Evolutionary conservation across 2,888 invertebrate species (phyloP), one percentile per base, ranked within the genome.

Genomic region (Lasius platythorax): DNA sequence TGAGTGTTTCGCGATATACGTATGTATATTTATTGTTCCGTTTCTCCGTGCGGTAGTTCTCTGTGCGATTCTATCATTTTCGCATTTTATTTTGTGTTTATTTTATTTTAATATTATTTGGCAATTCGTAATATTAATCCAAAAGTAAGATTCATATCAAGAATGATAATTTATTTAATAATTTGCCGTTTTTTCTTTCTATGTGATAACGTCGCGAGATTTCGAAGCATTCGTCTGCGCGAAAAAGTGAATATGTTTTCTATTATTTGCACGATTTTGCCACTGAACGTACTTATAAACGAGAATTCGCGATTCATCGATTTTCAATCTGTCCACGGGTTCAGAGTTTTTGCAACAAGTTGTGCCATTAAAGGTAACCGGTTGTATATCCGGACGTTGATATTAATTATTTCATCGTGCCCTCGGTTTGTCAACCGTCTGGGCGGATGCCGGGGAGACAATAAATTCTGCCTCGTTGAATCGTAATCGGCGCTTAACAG

Each of bases 391-490:
- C 61, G 61, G 12, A 72, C 46, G 61, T 58, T 23, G 33, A 18
- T 63, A 72, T 72, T 63, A 78, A 85, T 85, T 83, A 85, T 85
- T 78, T 72, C 61, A 28, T 37, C 43, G 30, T 66, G 50, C 56
- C 63, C 78, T 56, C 23, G 70, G 68, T 50, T 78, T 70, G 61
- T 70, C 56, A 56, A 66, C 40, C 56, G 43, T 53, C 40, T 30
- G 33, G 18, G 30, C 63, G 74, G 40, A 63, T 64, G 40, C 50
- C 37, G 18, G 73, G 46, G 40, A 68, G 67, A 76, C 46, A 75
- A 76, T 76, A 66, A 75, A 84, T 79, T 79, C 79, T 72, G 64
- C 46, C 64, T 66, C 72, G 73, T 72, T 79, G 79, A 84, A 84
- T 79, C 78, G 73, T 53, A 84, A 84, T 79, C 64, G 72, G n/a